Base-by-base conservation (phyloP, 1,140 invertebrate species). In the Musca vetustissima region DNA sequence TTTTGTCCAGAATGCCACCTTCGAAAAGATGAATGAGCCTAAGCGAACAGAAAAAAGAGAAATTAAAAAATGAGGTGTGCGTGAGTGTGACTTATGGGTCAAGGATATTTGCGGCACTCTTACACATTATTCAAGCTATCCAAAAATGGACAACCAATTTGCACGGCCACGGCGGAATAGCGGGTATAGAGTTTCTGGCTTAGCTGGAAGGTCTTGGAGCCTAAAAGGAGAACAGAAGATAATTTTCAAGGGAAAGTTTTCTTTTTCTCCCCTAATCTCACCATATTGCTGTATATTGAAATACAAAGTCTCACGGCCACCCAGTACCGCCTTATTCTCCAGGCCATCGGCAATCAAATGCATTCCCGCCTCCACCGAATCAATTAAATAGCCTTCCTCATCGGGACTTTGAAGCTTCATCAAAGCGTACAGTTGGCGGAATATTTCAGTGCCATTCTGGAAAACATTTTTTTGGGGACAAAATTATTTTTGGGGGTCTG, bases 371-470 rank as follows among this genome's bases (percentile, higher is more conserved):
- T 91, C 89, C 1, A 90, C 87, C 2, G 88, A 89, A 70, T 87
- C 84, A 11, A 90, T 85, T 2, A 87, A 81, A 74, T 86, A 87
- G 0, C 71, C 71, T 8, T 53, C 69, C 43, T 70, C 70, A 21
- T 66, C 64, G 6, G 83, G 76, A 48, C 84, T 76, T 73, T 88
- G 87, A 13, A 81, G 80, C 21, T 84, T 83, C 89, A 91, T 91
- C 15, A 89, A 73, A 0, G 85, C 79, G 82, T 88, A 90, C 8
- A 91, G 82, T 69, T 86, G 84, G 1, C 87, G 85, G 71, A 90
- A 91, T 47, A 90, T 84, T 43, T 89, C 89, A n/a, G 89, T 91
- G n/a, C 89, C 89, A 79, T 91, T 91, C 88, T 89, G 70, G 25
- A 65, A 28, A 28, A 28, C 28, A 28, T 28, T n/a, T n/a, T 66